Evolutionary conservation across 2,113 vertebrate species (phyloP).

Genomic region (Xenotilapia longispinis): DNA sequence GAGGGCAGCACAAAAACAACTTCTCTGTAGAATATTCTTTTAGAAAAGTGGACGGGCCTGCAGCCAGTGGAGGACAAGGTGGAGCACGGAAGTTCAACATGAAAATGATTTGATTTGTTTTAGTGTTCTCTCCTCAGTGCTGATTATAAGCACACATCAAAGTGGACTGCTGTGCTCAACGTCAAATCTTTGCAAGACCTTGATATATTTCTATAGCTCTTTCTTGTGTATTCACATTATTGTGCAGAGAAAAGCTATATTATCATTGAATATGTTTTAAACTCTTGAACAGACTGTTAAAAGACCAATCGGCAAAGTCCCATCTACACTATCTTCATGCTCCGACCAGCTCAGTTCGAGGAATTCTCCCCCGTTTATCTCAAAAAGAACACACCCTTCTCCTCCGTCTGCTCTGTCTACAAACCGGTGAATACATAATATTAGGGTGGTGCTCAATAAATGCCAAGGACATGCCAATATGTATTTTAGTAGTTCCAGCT

Average conservation of each 20-base stretch:
- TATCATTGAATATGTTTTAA: slow-evolving; percentile 1
- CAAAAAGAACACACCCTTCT: slow-evolving; percentile 3
- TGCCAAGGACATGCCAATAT: slow-evolving; percentile 67
- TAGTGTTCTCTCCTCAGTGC: not conserved
- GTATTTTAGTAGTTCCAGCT: slow-evolving; percentile 31
- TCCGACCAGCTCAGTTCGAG: slow-evolving; percentile 6
- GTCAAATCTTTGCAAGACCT: slow-evolving; percentile 4
- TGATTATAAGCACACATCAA: slow-evolving; percentile 6
- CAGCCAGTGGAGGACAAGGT: slow-evolving; percentile 81
- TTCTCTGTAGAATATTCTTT: slow-evolving; percentile 96
- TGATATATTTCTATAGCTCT: slow-evolving; percentile 31
- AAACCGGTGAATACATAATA: slow-evolving; percentile 38
- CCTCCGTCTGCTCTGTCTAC: not conserved
- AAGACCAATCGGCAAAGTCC: slow-evolving; percentile 12
- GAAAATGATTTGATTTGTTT: slow-evolving; percentile 78
- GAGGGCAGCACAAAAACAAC: slow-evolving; percentile 95
- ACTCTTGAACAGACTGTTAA: slow-evolving; percentile 23
- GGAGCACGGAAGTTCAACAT: slow-evolving; percentile 87
- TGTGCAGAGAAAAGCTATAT: not conserved
- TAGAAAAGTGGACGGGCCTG: slow-evolving; percentile 89
- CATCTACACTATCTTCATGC: not conserved
- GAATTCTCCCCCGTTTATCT: not conserved
- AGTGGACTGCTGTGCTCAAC: not conserved
- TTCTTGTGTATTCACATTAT: slow-evolving; percentile 11
- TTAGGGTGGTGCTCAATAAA: slow-evolving; percentile 51